A percentile compares a stretch with the other conserved stretches of the same genome.
Evolutionary conservation across 2,113 vertebrate genomes (phyloP).

Genomic region (Aldabrachelys gigantea): DNA sequence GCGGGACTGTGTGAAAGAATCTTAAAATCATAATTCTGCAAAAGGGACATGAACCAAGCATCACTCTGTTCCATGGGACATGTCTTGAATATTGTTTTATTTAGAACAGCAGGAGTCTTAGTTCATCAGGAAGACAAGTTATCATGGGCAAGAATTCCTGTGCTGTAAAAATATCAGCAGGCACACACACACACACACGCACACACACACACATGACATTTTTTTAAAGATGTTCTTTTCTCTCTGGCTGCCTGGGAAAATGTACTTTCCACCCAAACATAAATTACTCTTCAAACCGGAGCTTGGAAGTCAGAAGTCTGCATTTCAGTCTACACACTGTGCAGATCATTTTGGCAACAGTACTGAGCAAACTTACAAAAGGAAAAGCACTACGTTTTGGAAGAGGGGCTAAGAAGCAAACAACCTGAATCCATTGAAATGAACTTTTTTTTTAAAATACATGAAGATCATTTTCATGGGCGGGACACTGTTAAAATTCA

Average conservation of each 20-base stretch:
- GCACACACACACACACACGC: not conserved
- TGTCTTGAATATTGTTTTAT: not conserved
- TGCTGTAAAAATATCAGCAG: not conserved
- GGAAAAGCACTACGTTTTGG: conserved; percentile 3
- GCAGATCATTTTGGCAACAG: conserved; percentile 48
- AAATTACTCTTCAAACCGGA: conserved; percentile 52
- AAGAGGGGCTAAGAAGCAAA: not conserved
- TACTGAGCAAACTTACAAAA: conserved; percentile 40
- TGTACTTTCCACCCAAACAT: conserved; percentile 60
- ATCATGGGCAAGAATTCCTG: not conserved
- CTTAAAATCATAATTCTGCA: not conserved
- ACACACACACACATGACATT: not conserved
- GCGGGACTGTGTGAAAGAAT: not conserved
- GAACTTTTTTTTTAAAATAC: not conserved
- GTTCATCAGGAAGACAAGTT: not conserved
- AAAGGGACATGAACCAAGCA: not conserved
- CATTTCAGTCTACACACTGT: conserved; percentile 32
- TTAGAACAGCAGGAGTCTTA: not conserved
- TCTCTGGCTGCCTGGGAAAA: conserved; percentile 60
- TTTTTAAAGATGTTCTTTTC: conserved; percentile 60
- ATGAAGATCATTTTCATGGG: not conserved
- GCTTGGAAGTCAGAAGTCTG: conserved; percentile 26
- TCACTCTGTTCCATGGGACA: not conserved
- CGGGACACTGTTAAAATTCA: conserved; percentile 7
- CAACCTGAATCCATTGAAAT: conserved; percentile 25